A percentile compares a stretch with the other conserved stretches of the same genome.
phyloP scores from a whole-genome alignment of 1,140 invertebrate genomes.

The Drosophila sturtevanti region DNA sequence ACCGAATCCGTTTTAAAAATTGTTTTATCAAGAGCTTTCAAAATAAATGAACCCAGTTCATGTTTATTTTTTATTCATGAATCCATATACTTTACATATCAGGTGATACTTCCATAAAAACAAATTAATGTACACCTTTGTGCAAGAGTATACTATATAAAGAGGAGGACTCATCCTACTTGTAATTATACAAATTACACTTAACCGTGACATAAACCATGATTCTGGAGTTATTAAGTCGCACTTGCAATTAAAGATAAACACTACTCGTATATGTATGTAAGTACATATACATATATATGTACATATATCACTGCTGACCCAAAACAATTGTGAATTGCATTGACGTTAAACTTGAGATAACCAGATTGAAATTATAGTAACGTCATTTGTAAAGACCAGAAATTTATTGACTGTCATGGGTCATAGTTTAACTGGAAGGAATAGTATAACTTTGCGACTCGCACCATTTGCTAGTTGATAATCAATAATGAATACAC shows the following conservation, averaged over 20 bases:
- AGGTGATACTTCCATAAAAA: no score
- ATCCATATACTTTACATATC: no score
- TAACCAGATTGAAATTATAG: neutral
- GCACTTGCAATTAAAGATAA: constrained; percentile 1
- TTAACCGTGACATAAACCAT: constrained; percentile 1
- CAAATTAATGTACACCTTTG: no score
- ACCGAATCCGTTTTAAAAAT: no score
- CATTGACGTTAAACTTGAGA: constrained; percentile 2
- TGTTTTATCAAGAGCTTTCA: no score
- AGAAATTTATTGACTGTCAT: neutral
- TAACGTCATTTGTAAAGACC: neutral
- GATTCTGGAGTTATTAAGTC: neutral
- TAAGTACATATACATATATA: no score
- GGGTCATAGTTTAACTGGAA: neutral
- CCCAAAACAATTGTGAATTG: neutral
- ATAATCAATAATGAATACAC: neutral
- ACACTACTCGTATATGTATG: no score
- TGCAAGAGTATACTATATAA: neutral
- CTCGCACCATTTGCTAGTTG: neutral
- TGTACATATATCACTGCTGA: neutral
- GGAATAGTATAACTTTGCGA: neutral
- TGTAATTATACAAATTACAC: constrained; percentile 8
- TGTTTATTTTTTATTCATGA: no score
- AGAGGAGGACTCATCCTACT: constrained; percentile 1
- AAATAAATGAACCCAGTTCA: no score